Evolutionary conservation across 2,797 vertebrate species (phyloP), one percentile per base, ranked within the genome.

Genomic region (Tokudaia tokunoshimensis): DNA sequence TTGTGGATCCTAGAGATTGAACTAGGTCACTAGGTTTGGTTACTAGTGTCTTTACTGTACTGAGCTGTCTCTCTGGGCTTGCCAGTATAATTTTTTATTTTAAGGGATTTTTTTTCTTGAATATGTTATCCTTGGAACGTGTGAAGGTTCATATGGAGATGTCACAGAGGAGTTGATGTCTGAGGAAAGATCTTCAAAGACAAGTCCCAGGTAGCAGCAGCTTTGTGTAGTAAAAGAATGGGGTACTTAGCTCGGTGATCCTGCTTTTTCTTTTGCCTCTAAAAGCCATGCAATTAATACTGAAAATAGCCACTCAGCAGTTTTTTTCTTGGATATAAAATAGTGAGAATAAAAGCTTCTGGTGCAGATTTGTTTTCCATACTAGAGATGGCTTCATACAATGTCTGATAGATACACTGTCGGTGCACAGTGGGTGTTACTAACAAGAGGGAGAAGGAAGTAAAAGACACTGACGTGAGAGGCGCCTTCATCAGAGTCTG

Each of bases 221-320:
- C 50, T 41, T 83, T 9, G 0, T 74, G 19, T 41, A 44, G 37
- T 96, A 86, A 50, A 80, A 76, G 37, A 65, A 70, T 50, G 52
- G 41, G 52, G 41, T 79, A 2, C 44, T 81, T 90, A 52, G 61
- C 65, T 88, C 34, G 31, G 29, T 65, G 82, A 90, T n/a, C 52
- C 34, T 94, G 47, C 78, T 80, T 95, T 94, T 97, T 76, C 96
- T 97, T 81, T 74, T 90, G 22, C n/a, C 76, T 52, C 86, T 44
- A 41, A 24, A 24, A 94, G 15, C 41, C 31, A 59, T 34, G 76
- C 92, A 15, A 85, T 17, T 83, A 22, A 29, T 94, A 26, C 65
- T 65, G 80, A 89, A 67, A 92, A 78, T 91, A 83, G 22, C n/a
- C 52, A 24, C 15, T 86, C 19, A 88, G 10, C 52, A 59, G 65